Evolutionary conservation across 2,888 invertebrate genomes (phyloP), one percentile per base, ranked within the genome.

Genomic region (Drosophila subquinaria): DNA sequence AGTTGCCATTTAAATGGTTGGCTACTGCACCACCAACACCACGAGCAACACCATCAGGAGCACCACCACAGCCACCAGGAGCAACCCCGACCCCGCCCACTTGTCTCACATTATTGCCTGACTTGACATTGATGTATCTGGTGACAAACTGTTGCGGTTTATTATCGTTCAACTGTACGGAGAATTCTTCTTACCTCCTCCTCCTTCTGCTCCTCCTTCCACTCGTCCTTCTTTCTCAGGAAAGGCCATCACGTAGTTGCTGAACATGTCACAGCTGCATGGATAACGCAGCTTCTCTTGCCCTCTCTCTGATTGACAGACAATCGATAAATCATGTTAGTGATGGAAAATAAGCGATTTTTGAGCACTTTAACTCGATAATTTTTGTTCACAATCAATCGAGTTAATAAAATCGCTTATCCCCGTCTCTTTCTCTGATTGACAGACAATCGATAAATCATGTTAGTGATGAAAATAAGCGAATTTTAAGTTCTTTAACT

Each of bases 61-160:
- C 17, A 15, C 1, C 36, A 8, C 13, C 33, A 17, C 20, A 45
- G 8, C 23, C 38, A 5, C 1, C 42, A 10, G 3, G 9, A 17
- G 9, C 10, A 4, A 3, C 23, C 9, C 9, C 0, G 10, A 10
- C n/a, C 30, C 38, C 23, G 45, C 42, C 48, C 69, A 66, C 70
- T 76, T 68, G 74, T 69, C 63, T 64, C 63, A 66, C 80, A 73
- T 82, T 85, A 82, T 85, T 80, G 82, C 77, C 70, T 51, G 74
- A 67, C 57, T 78, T 88, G 89, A 87, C 89, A 78, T 87, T 87
- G 89, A 89, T 89, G 83, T 81, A 87, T 87, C 88, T 89, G 88
- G 89, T 89, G 89, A 89, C 89, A 87, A 87, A 87, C 88, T 85
- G 86, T 89, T 89, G 86, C 89, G 86, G 86, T 85, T 85, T 88